Percentiles rank a stretch among this genome's conserved stretches.
Evolutionary conservation across 2,888 invertebrate genomes (phyloP).

Genomic region (Eupithecia centaureata): DNA sequence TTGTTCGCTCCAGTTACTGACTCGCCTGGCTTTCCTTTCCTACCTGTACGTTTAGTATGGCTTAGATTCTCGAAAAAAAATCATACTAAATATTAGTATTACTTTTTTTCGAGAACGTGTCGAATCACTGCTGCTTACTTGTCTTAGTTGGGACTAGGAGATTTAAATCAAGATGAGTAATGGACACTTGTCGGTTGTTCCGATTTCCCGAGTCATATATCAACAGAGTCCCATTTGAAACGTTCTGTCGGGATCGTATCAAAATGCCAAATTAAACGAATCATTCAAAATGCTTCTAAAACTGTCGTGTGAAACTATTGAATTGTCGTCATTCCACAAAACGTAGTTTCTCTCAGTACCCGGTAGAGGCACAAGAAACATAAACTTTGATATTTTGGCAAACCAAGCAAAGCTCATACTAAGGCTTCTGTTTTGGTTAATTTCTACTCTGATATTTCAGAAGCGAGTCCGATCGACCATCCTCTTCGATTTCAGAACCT

Average conservation of each 20-base stretch:
- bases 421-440: not conserved
- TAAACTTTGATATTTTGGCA: not conserved
- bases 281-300: no score
- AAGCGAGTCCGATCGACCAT: not conserved
- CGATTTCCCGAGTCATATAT: slow-evolving; percentile 24
- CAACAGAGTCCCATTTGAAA: slow-evolving; percentile 9
- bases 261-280: not conserved
- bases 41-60: not conserved
- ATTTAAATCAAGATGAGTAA: slow-evolving; percentile 35
- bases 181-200: slow-evolving; percentile 16
- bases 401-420: not conserved
- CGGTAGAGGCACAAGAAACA: not conserved
- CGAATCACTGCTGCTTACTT: not conserved
- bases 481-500: slow-evolving; percentile 20
- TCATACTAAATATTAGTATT: no score
- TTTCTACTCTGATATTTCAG: not conserved
- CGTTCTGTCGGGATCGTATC: slow-evolving; percentile 10
- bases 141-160: not conserved
- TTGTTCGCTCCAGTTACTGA: slow-evolving; percentile 10
- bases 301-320: not conserved
- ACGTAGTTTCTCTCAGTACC: not conserved
- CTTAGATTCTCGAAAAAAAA: no score
- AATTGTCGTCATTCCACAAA: not conserved
- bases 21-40: not conserved
- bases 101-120: not conserved